Base-by-base conservation (phyloP, 2,113 vertebrate species). In the Pygoscelis antarcticus region DNA sequence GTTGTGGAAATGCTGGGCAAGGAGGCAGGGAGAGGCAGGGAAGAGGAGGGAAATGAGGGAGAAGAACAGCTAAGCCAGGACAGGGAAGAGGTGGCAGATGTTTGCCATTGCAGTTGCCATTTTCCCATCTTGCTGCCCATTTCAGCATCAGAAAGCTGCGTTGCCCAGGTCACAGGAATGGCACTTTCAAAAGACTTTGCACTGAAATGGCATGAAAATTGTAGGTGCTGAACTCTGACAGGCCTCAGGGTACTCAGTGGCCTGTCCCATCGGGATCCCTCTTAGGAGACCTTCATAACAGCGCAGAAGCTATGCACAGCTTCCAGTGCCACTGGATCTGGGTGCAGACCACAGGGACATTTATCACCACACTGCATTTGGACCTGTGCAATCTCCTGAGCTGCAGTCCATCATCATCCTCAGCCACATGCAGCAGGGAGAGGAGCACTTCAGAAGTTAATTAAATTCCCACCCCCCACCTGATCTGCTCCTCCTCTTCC, bases 401-500 rank as follows among this genome's bases (percentile, higher is more conserved):
- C 58, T 60, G 15, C 58, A 84, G 58, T 71, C 92, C 89, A 30
- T 79, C 70, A 9, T 54, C 93, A 80, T 36, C 93, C 70, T 85
- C 87, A 57, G 16, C 47, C 1, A 3, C 51, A 64, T 57, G 65
- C 57, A 19, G 74, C 54, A 52, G 84, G 74, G 83, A 36, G 47
- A 34, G 51, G 27, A 92, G 69, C 47, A 7, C 61, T 97, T 68
- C 89, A 71, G 68, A 90, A 96, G 74, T 97, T 97, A 96, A 97
- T 97, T 97, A 96, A 89, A 96, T 87, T 89, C 86, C 91, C 83
- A 55, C 75, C 54, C 52, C 40, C 47, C 2, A 54, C 75, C 85
- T 9, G 40, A 66, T 83, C 95, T 10, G 11, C 96, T 97, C 89
- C 88, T 95, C 64, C 88, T 95, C 96, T 51, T 95, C 97, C 94